Conservation (phyloP, 1,140 invertebrate species). For the Chrysopa pallens region DNA sequence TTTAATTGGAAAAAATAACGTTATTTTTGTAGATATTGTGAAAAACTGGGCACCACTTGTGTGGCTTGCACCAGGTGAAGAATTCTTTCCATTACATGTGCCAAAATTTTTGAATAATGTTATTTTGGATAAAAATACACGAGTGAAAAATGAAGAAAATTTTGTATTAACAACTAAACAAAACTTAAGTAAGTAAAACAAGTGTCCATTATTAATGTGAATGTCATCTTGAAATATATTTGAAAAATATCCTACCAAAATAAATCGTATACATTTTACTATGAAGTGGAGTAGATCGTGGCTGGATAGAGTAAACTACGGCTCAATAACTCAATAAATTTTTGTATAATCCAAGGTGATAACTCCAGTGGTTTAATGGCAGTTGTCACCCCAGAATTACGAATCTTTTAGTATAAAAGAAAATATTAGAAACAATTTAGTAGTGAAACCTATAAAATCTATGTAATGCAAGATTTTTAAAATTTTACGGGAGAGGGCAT, state of each 20-base stretch:
- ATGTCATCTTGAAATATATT: neutral
- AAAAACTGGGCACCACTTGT: slow-evolving; percentile 41
- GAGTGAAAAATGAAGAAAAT: slow-evolving; percentile 19
- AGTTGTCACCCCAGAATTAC: no score
- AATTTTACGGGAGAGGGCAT: no score
- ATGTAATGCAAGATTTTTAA: no score
- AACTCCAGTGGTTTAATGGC: no score
- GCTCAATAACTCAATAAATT: no score
- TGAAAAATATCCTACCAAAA: neutral
- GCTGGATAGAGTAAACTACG: no score
- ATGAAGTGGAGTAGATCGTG: no score
- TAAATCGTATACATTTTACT: neutral
- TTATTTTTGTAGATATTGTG: slow-evolving; percentile 28
- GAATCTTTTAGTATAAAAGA: no score
- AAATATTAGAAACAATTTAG: no score
- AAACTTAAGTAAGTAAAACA: slow-evolving; percentile 24
- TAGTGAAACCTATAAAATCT: no score
- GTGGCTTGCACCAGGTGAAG: slow-evolving; percentile 40
- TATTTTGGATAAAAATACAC: slow-evolving; percentile 7
- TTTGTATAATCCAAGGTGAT: no score
- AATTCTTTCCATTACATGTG: slow-evolving; percentile 37
- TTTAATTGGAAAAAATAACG: no score
- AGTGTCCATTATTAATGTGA: neutral
- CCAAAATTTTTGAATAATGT: slow-evolving; percentile 39
- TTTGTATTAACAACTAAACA: slow-evolving; percentile 32